These are phyloP conservation scores for Chaenodraco wilsoni DNA, from an alignment of 2,797 vertebrate species.

Conservation along the genomic window DNA sequence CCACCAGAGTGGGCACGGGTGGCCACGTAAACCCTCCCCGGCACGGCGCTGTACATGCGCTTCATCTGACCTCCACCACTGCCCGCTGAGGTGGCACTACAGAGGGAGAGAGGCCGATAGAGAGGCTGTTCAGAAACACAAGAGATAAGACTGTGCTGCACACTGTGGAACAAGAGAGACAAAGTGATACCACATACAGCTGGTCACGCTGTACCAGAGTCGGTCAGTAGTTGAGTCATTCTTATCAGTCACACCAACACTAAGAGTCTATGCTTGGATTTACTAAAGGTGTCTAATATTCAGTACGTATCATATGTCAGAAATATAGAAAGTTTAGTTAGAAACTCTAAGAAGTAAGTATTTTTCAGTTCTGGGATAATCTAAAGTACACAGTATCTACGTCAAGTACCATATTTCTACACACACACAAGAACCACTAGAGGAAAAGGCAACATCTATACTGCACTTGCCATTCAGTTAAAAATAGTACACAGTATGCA, in stretches of 20 bases:
- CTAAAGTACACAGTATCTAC: background rate
- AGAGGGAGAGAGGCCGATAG: constrained; percentile 12
- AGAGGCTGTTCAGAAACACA: constrained; percentile 19
- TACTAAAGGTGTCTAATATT: constrained; percentile 6
- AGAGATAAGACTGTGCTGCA: constrained; percentile 37
- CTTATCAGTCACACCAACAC: constrained; percentile 35
- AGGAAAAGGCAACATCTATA: background rate
- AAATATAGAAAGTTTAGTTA: constrained; percentile 1
- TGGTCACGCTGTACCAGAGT: constrained; percentile 42
- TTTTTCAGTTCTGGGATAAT: background rate
- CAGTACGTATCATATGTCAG: background rate
- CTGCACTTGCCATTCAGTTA: constrained; percentile 19
- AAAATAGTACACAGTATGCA: constrained; percentile 27
- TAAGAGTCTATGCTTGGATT: constrained; percentile 13
- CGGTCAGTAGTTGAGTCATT: constrained; percentile 47
- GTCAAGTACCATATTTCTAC: background rate
- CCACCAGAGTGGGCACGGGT: constrained; percentile 87
- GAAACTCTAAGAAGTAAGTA: background rate
- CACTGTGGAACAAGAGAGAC: constrained; percentile 45
- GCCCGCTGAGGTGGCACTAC: constrained; percentile 62
- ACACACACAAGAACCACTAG: background rate
- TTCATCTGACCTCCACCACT: constrained; percentile 78
- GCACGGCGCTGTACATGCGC: constrained; percentile 93
- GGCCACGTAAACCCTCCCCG: constrained; percentile 90
- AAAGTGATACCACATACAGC: constrained; percentile 46